Evolutionary conservation across 2,797 vertebrate genomes (phyloP).

Genomic region (Champsocephalus esox): DNA sequence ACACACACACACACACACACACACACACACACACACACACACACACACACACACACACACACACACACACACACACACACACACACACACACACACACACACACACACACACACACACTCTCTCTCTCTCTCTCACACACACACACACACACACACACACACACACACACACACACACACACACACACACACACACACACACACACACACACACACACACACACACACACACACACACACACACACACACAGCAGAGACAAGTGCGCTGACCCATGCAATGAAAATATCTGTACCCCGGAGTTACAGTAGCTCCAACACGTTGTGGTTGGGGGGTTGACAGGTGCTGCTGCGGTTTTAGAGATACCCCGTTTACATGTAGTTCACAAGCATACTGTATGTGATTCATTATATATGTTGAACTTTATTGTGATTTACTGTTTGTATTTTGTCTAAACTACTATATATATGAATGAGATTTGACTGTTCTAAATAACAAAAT

Average conservation of each 20-base stretch:
- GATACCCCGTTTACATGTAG: not conserved
- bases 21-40: constrained; percentile 18
- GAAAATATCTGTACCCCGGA: constrained; percentile 56
- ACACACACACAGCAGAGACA: constrained; percentile 60
- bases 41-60: constrained; percentile 47
- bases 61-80: constrained; percentile 46
- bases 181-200: not conserved
- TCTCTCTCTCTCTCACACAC: too few species aligned
- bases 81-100: not conserved
- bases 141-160: constrained; percentile 18
- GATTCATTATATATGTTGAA: too few species aligned
- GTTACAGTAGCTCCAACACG: constrained; percentile 53
- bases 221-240: constrained; percentile 18
- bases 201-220: constrained; percentile 21
- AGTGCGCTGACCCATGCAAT: constrained; percentile 61
- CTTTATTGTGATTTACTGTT: too few species aligned
- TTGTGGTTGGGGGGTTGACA: constrained; percentile 31
- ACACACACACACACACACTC: constrained; percentile 18
- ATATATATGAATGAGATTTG: not conserved
- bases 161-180: constrained; percentile 46
- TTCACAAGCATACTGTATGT: not conserved
- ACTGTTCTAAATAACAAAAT: not conserved
- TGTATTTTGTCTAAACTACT: not conserved
- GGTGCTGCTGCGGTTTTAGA: constrained; percentile 37
- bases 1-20: constrained; percentile 21